phyloP scores from a whole-genome alignment of 1,140 invertebrate species.

The Teleopsis dalmanni region DNA sequence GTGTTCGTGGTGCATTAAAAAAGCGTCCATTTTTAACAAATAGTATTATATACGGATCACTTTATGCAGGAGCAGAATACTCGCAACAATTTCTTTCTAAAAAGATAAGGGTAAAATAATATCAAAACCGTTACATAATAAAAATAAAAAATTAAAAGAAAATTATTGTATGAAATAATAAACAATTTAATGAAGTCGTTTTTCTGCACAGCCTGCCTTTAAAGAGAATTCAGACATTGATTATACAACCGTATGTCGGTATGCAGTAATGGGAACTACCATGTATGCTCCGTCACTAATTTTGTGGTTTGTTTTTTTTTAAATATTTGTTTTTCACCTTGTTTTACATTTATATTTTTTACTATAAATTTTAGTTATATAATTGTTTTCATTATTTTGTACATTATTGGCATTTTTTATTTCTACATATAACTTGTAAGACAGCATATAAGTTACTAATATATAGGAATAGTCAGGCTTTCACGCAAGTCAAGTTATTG shows the following conservation, averaged over 20 bases:
- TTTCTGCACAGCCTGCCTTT: conserved; percentile 7
- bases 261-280: conserved; percentile 53
- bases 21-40: conserved; percentile 61
- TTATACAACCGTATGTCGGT: conserved; percentile 48
- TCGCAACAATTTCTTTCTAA: conserved; percentile 66
- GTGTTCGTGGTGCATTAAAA: conserved; percentile 34
- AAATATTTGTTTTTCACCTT: neutral
- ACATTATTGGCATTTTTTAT: neutral
- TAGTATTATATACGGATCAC: conserved; percentile 64
- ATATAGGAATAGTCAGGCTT: too few species aligned
- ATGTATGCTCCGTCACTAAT: conserved; percentile 55
- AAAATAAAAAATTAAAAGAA: neutral
- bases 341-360: neutral
- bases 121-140: neutral
- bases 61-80: conserved; percentile 70
- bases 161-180: too few species aligned
- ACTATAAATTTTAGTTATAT: neutral
- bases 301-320: conserved; percentile 48
- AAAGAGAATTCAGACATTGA: conserved; percentile 45
- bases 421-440: too few species aligned
- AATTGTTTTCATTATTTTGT: neutral
- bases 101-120: conserved; percentile 49
- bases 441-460: too few species aligned
- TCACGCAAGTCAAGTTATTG: too few species aligned
- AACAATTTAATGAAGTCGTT: too few species aligned